Percentiles rank a stretch among this genome's conserved stretches.
These are phyloP conservation scores for Azorinus chamasolen DNA, from an alignment of 2,888 invertebrate species.

Conservation along the genomic window DNA sequence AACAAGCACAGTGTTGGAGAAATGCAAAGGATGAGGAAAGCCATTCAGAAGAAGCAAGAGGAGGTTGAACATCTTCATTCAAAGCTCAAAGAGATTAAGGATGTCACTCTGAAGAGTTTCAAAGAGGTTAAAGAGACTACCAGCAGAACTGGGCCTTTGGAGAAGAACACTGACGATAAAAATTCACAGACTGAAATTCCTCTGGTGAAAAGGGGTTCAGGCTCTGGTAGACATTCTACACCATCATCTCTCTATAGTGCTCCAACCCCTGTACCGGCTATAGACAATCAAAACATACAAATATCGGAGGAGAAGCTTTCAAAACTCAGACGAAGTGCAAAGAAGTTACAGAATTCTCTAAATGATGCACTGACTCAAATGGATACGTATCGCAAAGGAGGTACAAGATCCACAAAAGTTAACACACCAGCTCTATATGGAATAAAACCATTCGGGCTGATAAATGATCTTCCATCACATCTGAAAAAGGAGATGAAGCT, in stretches of 20 bases:
- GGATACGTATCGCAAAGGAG: slow-evolving; percentile 70
- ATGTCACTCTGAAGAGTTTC: slow-evolving; percentile 60
- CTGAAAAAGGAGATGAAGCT: slow-evolving; percentile 66
- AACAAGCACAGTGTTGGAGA: slow-evolving; percentile 69
- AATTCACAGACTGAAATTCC: slow-evolving; percentile 35
- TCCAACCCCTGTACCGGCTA: slow-evolving; percentile 52
- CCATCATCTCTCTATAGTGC: slow-evolving; percentile 62
- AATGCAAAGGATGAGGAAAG: slow-evolving; percentile 65
- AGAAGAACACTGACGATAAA: slow-evolving; percentile 44
- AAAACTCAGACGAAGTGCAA: slow-evolving; percentile 73
- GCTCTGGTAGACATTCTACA: slow-evolving; percentile 22
- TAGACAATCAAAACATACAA: slow-evolving; percentile 65
- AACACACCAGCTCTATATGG: slow-evolving; percentile 40
- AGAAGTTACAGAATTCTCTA: slow-evolving; percentile 77
- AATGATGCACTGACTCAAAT: slow-evolving; percentile 77
- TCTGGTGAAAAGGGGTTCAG: slow-evolving; percentile 3
- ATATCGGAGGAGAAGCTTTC: slow-evolving; percentile 78
- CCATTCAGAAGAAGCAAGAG: slow-evolving; percentile 67
- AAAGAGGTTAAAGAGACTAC: slow-evolving; percentile 43
- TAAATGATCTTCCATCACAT: slow-evolving; percentile 45
- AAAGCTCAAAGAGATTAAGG: slow-evolving; percentile 66
- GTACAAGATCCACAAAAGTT: slow-evolving; percentile 18
- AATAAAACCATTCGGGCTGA: slow-evolving; percentile 42
- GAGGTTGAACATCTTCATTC: slow-evolving; percentile 68
- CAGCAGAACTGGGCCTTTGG: neutral